Conservation (phyloP, 2,888 invertebrate genomes). For the Tupiocoris notatus region DNA sequence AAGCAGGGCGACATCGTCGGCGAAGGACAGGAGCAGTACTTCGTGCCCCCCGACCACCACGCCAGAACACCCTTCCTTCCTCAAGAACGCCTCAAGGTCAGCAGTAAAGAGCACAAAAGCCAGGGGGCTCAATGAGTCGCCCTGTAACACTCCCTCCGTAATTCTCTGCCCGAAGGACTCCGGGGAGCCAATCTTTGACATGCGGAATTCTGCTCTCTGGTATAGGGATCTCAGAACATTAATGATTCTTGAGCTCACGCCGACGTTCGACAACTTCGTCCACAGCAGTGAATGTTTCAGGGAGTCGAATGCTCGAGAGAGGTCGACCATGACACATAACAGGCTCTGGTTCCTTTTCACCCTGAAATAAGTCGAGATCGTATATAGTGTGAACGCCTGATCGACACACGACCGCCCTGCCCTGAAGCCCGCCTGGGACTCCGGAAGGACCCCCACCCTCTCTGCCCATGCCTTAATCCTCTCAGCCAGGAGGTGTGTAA, state of each 20-base stretch:
- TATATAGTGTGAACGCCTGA: background rate
- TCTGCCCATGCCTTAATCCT: background rate
- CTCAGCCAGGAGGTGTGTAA: background rate
- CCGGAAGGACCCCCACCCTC: background rate
- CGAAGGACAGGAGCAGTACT: background rate
- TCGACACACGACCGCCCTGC: background rate
- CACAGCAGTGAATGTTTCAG: background rate
- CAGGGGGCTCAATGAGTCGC: slow-evolving; percentile 10
- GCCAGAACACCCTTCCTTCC: background rate
- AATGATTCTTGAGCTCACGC: background rate
- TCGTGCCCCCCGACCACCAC: background rate
- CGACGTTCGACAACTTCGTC: background rate
- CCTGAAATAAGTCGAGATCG: background rate
- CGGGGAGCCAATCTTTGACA: background rate
- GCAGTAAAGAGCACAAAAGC: slow-evolving; percentile 4
- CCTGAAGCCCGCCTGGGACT: slow-evolving; percentile 1
- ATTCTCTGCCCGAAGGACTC: background rate
- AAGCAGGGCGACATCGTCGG: slow-evolving; percentile 19
- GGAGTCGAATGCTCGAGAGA: background rate
- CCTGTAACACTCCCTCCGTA: background rate
- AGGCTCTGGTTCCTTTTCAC: background rate
- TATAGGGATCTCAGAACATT: background rate
- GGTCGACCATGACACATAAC: background rate
- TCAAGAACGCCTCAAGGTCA: background rate
- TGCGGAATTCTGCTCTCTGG: background rate